Conservation (phyloP, 1,140 invertebrate genomes). For the Philotrypesis tridentata region DNA sequence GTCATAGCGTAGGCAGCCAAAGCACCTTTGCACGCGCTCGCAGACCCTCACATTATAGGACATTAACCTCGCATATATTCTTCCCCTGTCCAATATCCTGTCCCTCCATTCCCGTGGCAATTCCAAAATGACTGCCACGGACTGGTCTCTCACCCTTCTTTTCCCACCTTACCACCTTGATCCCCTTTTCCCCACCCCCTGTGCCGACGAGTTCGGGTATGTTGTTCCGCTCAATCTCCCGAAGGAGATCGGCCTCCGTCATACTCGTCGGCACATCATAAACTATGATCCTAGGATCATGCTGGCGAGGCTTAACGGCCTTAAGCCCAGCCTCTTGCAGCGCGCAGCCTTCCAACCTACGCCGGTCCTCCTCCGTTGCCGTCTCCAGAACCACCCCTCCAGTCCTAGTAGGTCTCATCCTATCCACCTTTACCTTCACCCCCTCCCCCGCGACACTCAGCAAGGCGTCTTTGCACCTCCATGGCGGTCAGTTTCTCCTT, state of each 20-base stretch:
- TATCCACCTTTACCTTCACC: neutral
- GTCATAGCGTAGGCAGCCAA: conserved; percentile 79
- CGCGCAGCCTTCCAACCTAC: too few species aligned
- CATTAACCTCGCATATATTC: neutral
- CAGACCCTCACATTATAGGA: neutral
- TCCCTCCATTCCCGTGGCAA: neutral
- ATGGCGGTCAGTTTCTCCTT: neutral
- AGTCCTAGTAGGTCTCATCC: neutral
- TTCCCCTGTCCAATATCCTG: neutral
- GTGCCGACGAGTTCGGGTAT: neutral
- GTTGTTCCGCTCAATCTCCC: conserved; percentile 75
- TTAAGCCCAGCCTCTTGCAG: too few species aligned
- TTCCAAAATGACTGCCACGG: neutral
- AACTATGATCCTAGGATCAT: neutral
- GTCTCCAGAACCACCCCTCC: neutral
- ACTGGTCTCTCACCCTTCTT: neutral
- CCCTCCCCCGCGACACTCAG: neutral
- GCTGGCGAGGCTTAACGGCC: too few species aligned
- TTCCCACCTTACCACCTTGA: neutral
- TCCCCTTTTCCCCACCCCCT: neutral
- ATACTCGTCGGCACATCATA: conserved; percentile 79
- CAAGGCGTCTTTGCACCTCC: neutral
- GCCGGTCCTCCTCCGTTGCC: neutral
- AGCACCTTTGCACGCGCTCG: neutral
- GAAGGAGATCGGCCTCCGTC: conserved; percentile 82